phyloP scores from a whole-genome alignment of 2,797 vertebrate genomes.

The Melanotaenia boesemani region DNA sequence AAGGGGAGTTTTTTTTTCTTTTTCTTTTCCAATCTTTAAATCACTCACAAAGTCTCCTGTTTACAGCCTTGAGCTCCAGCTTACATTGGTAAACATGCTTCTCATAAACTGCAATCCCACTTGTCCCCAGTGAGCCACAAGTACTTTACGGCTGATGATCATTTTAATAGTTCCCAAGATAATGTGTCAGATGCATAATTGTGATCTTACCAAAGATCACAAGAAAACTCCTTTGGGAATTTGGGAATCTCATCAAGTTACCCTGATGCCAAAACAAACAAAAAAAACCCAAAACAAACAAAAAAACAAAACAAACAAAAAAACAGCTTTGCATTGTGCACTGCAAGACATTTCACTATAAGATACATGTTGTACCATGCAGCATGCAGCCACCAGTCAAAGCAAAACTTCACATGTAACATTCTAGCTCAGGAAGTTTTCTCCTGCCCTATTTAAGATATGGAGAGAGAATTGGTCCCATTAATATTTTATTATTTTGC shows the following conservation, averaged over 20 bases:
- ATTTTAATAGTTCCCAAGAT: conserved; percentile 60
- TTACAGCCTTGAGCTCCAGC: conserved; percentile 53
- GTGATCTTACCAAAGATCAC: conserved; percentile 35
- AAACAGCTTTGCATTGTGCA: conserved; percentile 32
- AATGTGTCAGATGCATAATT: conserved; percentile 42
- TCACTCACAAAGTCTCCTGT: conserved; percentile 22
- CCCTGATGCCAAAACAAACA: conserved; percentile 27
- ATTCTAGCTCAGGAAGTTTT: conserved; percentile 59
- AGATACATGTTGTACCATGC: conserved; percentile 31
- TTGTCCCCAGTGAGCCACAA: conserved; percentile 24
- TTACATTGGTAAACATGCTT: conserved; percentile 47
- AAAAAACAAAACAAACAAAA: neutral
- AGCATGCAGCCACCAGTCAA: conserved; percentile 40
- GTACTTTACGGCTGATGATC: conserved; percentile 56
- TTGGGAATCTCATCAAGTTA: conserved; percentile 16
- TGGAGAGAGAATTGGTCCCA: conserved; percentile 47
- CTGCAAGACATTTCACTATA: conserved; percentile 19
- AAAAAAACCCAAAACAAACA: conserved; percentile 16
- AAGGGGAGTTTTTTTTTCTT: neutral
- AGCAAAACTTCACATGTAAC: conserved; percentile 50
- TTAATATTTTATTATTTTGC: conserved; percentile 73
- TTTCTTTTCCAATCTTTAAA: neutral
- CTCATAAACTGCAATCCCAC: conserved; percentile 23
- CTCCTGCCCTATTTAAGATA: conserved; percentile 67
- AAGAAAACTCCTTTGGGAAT: conserved; percentile 31